phyloP scores from a whole-genome alignment of 2,888 invertebrate species.

The Entomobrya multifasciata region DNA sequence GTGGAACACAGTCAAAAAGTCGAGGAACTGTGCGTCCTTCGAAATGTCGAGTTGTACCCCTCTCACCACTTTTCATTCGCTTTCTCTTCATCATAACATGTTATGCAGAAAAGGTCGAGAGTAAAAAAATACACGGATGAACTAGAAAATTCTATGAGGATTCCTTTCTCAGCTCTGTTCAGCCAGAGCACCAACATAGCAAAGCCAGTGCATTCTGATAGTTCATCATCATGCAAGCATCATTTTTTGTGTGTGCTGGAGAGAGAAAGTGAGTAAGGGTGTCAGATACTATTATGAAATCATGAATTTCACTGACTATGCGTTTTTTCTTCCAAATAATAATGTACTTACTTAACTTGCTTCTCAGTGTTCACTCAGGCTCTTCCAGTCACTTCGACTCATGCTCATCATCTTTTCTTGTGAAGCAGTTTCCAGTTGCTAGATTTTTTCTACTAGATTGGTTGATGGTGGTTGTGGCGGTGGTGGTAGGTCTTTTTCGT shows the following conservation, averaged over 20 bases:
- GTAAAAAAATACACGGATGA: background rate
- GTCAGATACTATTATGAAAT: constrained; percentile 45
- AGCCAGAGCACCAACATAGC: too few species aligned
- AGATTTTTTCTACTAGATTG: too few species aligned
- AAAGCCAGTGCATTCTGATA: background rate
- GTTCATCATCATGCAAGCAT: constrained; percentile 7
- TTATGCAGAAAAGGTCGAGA: constrained; percentile 22
- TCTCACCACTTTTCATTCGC: background rate
- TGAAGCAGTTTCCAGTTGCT: too few species aligned
- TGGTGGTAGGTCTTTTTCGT: background rate
- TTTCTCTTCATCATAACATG: constrained; percentile 24
- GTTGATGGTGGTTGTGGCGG: too few species aligned
- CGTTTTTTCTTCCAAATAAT: constrained; percentile 32
- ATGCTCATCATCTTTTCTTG: too few species aligned
- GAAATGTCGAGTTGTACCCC: too few species aligned
- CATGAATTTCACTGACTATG: constrained; percentile 19
- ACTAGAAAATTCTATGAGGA: too few species aligned
- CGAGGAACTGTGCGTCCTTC: constrained; percentile 5
- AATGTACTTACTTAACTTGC: background rate
- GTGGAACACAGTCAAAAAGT: background rate
- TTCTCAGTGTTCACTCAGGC: too few species aligned
- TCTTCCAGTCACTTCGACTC: constrained; percentile 11
- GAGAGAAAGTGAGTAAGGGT: background rate
- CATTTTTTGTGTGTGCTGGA: too few species aligned
- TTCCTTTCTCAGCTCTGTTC: too few species aligned